A percentile compares a stretch with the other conserved stretches of the same genome.
phyloP scores from a whole-genome alignment of 1,140 invertebrate species.

The Lethrus apterus region DNA sequence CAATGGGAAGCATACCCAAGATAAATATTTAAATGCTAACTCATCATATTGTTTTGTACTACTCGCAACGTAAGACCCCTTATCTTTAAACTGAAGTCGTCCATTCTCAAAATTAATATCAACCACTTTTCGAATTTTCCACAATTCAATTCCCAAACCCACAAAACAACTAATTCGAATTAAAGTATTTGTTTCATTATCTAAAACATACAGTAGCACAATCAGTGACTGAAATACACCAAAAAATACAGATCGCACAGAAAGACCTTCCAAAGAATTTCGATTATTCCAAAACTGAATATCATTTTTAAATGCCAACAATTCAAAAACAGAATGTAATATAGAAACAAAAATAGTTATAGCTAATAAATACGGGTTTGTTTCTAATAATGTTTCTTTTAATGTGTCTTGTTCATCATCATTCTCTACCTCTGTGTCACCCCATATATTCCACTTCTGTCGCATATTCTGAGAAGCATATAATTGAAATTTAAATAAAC shows the following conservation, averaged over 20 bases:
- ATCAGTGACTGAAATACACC: slow-evolving; percentile 95
- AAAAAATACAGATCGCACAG: slow-evolving; percentile 97
- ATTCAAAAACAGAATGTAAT: slow-evolving; percentile 95
- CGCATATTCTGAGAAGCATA: slow-evolving; percentile 93
- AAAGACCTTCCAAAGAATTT: slow-evolving; percentile 93
- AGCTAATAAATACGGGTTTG: slow-evolving; percentile 90
- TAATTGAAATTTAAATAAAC: slow-evolving; percentile 96
- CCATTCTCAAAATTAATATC: slow-evolving; percentile 77
- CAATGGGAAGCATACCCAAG: slow-evolving; percentile 92
- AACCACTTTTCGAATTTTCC: slow-evolving; percentile 98
- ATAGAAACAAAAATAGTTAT: slow-evolving; percentile 90
- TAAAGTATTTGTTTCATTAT: slow-evolving; percentile 97
- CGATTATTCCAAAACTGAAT: slow-evolving; percentile 99
- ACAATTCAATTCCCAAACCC: slow-evolving; percentile 94
- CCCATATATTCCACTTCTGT: slow-evolving; percentile 59
- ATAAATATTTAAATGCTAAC: slow-evolving; percentile 94
- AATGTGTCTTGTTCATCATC: slow-evolving; percentile 95
- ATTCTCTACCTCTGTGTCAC: slow-evolving; percentile 61
- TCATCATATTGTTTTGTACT: slow-evolving; percentile 92
- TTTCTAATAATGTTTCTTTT: slow-evolving; percentile 95
- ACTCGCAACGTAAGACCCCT: slow-evolving; percentile 94
- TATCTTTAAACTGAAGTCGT: slow-evolving; percentile 76
- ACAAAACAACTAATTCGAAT: slow-evolving; percentile 88
- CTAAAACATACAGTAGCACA: slow-evolving; percentile 92
- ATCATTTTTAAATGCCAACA: slow-evolving; percentile 99